Evolutionary conservation across 1,140 invertebrate genomes (phyloP), one percentile per base, ranked within the genome.

Genomic region (Seison nebaliae): DNA sequence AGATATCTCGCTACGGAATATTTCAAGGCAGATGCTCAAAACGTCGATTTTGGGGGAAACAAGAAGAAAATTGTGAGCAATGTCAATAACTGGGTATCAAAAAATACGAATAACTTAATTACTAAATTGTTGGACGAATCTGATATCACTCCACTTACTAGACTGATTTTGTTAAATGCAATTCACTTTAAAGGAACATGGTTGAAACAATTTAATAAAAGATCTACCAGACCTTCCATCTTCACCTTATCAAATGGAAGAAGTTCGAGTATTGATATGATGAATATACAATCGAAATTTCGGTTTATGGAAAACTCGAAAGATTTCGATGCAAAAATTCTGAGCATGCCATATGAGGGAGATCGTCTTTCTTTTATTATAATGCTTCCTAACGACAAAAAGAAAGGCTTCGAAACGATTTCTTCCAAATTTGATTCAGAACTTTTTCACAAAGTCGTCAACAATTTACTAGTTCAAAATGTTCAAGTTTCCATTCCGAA

Each of bases 171-270:
- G 1, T 57, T 76, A 1, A 81, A 80, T 57, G 75, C 75, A 6
- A 63, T 81, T 26, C 76, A 79, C 51, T 83, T 81, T 54, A 79
- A 77, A 59, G 76, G 73, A 8, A 56, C 62, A 20, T 83, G 77
- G 77, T 62, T 66, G 32, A 55, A 64, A 4, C 65, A 69, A 1
- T 81, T 83, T 51, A 64, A 71, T 24, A 46, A 48, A n/a, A 51
- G 57, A 1, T 48, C 45, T 0, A 79, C 76, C 0, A 46, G 40
- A 1, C 28, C 46, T 0, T 48, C 51, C 24, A 68, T 66, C 0
- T 86, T 86, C 59, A 72, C 73, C 43, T 64, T 70, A 1, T 67
- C 68, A 0, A 65, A 68, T 22, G 65, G 68, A 0, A 66, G 72
- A 42, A 70, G 70, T 28, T 47, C 53, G 8, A 49, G 63, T 12